Evolutionary conservation across 2,888 invertebrate genomes (phyloP), one percentile per base, ranked within the genome.

Genomic region (Lydus trimaculatus): DNA sequence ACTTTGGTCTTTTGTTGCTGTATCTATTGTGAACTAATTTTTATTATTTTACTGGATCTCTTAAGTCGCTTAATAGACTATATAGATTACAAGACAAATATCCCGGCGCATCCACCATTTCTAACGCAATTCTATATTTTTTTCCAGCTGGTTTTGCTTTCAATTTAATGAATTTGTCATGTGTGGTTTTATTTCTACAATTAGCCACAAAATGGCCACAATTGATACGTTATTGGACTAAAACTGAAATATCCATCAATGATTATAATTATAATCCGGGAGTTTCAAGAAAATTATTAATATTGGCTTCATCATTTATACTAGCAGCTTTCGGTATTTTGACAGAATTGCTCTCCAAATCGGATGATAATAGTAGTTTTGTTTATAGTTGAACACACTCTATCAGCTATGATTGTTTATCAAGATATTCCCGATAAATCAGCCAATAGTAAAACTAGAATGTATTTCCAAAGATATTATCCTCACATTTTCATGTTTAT

Each of bases 131-230:
- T n/a, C n/a, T n/a, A n/a, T n/a, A n/a, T n/a, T n/a, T n/a, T 43
- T 43, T 73, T 76, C 11, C 73, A 85, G 86, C 83, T 2, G 83
- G 82, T 68, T 75, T 87, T 3, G 83, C 90, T 71, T 91, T 91
- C 80, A 90, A 88, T 69, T 86, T 85, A 0, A 88, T 88, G 62
- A 86, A 87, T 0, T 74, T 89, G 0, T 70, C 88, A 0, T 88
- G 89, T 0, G 80, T 87, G 2, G 59, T 89, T 1, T 74, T 89
- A 0, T 89, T 89, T 33, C 83, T 89, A 73, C 86, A 83, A 65
- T 75, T 88, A 59, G 86, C 87, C 0, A 82, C 76, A 64, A 77
- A 83, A 31, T 88, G 88, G 88, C 86, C 87, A 1, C 75, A 75
- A 20, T 77, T 88, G 5, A 80, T 83, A 39, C 62, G 58, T 36